phyloP scores from a whole-genome alignment of 2,113 vertebrate species.

The Parus major region DNA sequence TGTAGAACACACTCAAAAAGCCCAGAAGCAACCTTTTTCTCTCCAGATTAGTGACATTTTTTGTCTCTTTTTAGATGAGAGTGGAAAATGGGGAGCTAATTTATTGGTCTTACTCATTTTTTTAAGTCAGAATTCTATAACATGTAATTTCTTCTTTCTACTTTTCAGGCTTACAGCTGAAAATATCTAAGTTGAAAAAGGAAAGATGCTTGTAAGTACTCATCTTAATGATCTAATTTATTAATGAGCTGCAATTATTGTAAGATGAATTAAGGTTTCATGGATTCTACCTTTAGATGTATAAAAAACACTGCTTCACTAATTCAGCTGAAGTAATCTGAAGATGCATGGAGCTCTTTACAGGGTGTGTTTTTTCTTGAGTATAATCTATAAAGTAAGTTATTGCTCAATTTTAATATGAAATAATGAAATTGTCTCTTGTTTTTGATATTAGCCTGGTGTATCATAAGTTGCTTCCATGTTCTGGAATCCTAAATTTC shows the following conservation, averaged over 20 bases:
- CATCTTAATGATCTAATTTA: not conserved
- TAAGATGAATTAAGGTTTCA: not conserved
- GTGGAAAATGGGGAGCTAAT: not conserved
- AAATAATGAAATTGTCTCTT: not conserved
- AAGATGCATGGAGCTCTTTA: rapidly evolving
- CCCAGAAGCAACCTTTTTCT: not conserved
- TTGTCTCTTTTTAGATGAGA: not conserved
- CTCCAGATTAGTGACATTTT: not conserved
- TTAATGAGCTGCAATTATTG: not conserved
- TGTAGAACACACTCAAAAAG: not conserved
- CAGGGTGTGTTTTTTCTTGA: not conserved
- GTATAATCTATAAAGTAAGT: not conserved
- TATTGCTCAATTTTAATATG: not conserved
- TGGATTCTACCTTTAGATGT: not conserved
- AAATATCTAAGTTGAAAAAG: constrained; percentile 92
- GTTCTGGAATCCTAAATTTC: not conserved
- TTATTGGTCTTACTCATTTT: not conserved
- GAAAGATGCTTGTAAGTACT: constrained; percentile 93
- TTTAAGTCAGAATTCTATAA: not conserved
- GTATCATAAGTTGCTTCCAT: not conserved
- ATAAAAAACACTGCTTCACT: not conserved
- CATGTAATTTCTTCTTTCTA: not conserved
- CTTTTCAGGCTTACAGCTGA: constrained; percentile 86
- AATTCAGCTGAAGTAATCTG: not conserved
- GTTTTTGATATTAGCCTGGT: not conserved